Evolutionary conservation across 1,140 invertebrate species (phyloP).

Genomic region (Leptopilina clavipes): DNA sequence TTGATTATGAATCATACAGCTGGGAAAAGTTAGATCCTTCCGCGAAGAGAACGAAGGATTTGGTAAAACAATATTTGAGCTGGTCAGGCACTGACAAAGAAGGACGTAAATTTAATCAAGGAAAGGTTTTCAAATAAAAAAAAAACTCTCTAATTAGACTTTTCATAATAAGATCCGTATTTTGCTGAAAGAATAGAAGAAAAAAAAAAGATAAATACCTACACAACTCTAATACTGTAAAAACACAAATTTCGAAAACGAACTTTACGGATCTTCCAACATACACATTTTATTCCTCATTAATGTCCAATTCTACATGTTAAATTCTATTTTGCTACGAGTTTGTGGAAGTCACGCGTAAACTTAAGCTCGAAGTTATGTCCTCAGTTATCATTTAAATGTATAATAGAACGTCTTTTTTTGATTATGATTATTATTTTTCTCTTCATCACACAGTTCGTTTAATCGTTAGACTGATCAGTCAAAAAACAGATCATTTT

Average conservation of each 20-base stretch:
- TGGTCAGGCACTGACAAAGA: constrained; percentile 92
- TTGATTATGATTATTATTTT: too few species aligned
- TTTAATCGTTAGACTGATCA: neutral
- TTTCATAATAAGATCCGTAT: constrained; percentile 54
- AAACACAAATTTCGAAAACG: constrained; percentile 37
- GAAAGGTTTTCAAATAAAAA: constrained; percentile 99
- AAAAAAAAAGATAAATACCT: constrained; percentile 40
- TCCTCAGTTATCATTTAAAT: constrained; percentile 23
- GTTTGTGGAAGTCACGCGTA: constrained; percentile 5
- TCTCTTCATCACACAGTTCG: neutral
- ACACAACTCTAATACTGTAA: constrained; percentile 40
- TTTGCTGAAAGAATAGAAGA: constrained; percentile 41
- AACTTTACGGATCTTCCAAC: neutral
- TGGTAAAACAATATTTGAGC: constrained; percentile 94
- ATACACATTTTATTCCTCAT: constrained; percentile 11
- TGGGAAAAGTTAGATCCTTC: constrained; percentile 96
- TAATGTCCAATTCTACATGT: constrained; percentile 35
- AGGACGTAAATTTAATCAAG: constrained; percentile 96
- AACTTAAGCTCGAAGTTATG: constrained; percentile 16
- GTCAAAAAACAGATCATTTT: constrained; percentile 32
- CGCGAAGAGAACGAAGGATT: constrained; percentile 88
- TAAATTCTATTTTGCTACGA: constrained; percentile 35
- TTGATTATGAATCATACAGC: constrained; percentile 97
- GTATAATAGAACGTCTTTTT: constrained; percentile 10
- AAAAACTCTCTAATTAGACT: constrained; percentile 43